A percentile compares a stretch with the other conserved stretches of the same genome.
Evolutionary conservation across 2,888 invertebrate species (phyloP).

Genomic region (Oxytorus armatus): DNA sequence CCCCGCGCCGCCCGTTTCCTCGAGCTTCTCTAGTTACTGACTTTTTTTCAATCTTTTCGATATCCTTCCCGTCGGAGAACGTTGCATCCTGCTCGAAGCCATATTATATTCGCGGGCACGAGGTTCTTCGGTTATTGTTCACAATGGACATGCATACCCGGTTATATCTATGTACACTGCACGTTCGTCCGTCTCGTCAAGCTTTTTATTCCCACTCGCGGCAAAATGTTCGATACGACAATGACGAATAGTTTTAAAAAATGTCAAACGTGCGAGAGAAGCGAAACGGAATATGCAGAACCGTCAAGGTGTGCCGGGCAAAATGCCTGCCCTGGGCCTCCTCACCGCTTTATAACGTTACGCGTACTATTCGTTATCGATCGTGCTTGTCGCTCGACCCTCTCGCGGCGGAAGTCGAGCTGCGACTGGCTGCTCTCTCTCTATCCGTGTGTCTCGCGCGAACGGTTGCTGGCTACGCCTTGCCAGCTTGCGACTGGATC

Average conservation of each 20-base stretch:
- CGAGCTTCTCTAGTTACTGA: too few species aligned
- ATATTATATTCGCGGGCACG: not conserved
- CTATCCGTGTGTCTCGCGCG: constrained; percentile 40
- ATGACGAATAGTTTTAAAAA: not conserved
- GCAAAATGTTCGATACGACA: not conserved
- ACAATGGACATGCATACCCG: not conserved
- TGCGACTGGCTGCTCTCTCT: constrained; percentile 67
- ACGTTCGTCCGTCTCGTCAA: not conserved
- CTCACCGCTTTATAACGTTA: constrained; percentile 56
- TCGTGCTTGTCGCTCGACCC: constrained; percentile 64
- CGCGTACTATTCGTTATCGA: constrained; percentile 58
- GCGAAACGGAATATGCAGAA: not conserved
- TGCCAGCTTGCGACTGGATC: constrained; percentile 64
- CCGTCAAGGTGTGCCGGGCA: constrained; percentile 65
- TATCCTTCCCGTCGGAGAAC: not conserved
- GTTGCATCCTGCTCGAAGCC: not conserved
- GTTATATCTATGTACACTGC: constrained; percentile 7
- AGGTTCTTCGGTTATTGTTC: not conserved
- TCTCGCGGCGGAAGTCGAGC: constrained; percentile 71
- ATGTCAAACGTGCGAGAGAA: not conserved
- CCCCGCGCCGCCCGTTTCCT: too few species aligned
- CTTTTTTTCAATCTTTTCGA: not conserved
- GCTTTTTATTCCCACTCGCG: not conserved
- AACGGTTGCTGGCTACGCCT: constrained; percentile 67
- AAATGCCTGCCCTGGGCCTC: constrained; percentile 62